Percentiles rank a stretch among this genome's conserved stretches.
Evolutionary conservation across 2,888 invertebrate genomes (phyloP).

Genomic region (Mythimna ferrago): DNA sequence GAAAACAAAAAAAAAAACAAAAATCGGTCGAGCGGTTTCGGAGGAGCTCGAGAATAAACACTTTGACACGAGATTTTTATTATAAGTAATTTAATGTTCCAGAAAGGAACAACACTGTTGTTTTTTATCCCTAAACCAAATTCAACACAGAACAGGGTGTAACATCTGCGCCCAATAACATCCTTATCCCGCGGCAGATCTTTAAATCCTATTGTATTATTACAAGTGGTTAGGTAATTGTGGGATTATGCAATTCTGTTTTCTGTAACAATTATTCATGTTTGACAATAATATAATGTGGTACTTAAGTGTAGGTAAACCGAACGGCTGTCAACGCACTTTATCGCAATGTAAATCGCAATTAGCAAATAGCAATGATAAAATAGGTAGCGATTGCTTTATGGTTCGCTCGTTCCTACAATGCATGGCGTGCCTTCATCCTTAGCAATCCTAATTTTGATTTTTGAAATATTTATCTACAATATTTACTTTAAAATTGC

Average conservation of each 20-base stretch:
- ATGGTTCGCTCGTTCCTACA: neutral
- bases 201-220: conserved; percentile 50
- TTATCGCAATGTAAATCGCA: conserved; percentile 55
- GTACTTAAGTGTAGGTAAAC: conserved; percentile 65
- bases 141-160: conserved; percentile 43
- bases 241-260: conserved; percentile 50
- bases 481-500: too few species aligned
- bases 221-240: conserved; percentile 68
- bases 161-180: conserved; percentile 63
- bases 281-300: conserved; percentile 79
- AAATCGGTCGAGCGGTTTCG: too few species aligned
- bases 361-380: conserved; percentile 5
- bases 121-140: conserved; percentile 20
- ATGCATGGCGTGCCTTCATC: neutral
- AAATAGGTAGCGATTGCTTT: conserved; percentile 7
- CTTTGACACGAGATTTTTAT: too few species aligned
- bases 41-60: too few species aligned
- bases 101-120: neutral
- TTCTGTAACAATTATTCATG: conserved; percentile 63
- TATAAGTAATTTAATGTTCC: conserved; percentile 1
- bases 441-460: neutral
- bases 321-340: conserved; percentile 58
- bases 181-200: conserved; percentile 68
- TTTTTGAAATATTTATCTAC: neutral
- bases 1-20: too few species aligned